phyloP scores from a whole-genome alignment of 2,113 vertebrate species.

The Nipponia nippon region DNA sequence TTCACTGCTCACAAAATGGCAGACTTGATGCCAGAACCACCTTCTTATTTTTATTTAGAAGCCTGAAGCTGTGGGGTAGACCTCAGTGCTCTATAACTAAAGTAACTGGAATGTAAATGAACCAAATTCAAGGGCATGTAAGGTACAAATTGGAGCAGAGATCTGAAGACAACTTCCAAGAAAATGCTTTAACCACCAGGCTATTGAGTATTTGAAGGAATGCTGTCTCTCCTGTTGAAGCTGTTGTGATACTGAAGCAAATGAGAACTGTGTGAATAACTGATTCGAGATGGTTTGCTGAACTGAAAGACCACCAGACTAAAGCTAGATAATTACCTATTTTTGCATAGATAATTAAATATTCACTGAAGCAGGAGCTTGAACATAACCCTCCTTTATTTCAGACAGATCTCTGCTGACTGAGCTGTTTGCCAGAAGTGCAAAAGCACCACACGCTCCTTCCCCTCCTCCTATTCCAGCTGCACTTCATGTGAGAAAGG shows the following conservation, averaged over 20 bases:
- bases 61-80: not conserved
- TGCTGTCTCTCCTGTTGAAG: not conserved
- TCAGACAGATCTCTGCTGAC: not conserved
- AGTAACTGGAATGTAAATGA: not conserved
- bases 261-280: not conserved
- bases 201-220: not conserved
- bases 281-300: not conserved
- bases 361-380: not conserved
- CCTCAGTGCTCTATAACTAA: not conserved
- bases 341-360: conserved; percentile 49
- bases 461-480: conserved; percentile 20
- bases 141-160: not conserved
- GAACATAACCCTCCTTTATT: not conserved
- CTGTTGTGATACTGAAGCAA: not conserved
- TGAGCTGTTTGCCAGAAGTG: not conserved
- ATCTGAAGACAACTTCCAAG: not conserved
- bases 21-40: not conserved
- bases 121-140: not conserved
- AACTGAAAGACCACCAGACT: not conserved
- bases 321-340: conserved; percentile 1
- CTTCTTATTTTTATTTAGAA: not conserved
- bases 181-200: not conserved
- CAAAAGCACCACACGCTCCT: not conserved
- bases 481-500: not conserved
- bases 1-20: not conserved